phyloP scores from a whole-genome alignment of 2,888 invertebrate species.

The Himalopsyche kuldschensis region DNA sequence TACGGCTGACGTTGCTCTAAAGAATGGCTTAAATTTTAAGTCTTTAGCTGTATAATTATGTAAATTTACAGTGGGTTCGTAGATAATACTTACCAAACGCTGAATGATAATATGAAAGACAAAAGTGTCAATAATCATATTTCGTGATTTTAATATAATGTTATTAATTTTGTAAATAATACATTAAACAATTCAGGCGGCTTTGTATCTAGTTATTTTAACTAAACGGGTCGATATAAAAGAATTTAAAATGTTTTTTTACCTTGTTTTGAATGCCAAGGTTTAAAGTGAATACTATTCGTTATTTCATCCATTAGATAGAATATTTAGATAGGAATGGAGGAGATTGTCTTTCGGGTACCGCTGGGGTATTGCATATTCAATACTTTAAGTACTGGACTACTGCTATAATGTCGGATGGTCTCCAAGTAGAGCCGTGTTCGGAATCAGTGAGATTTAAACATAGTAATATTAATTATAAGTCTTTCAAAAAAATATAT shows the following conservation, averaged over 20 bases:
- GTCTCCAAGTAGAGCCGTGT: constrained; percentile 11
- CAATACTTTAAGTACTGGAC: not conserved
- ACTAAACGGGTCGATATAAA: not conserved
- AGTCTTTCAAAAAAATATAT: constrained; percentile 6
- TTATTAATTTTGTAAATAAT: not conserved
- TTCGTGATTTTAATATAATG: not conserved
- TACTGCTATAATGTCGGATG: not conserved
- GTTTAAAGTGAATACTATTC: not conserved
- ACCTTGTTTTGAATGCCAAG: not conserved
- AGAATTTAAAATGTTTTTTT: not conserved
- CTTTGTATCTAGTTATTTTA: not conserved
- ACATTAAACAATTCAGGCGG: not conserved
- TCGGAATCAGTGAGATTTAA: constrained; percentile 38
- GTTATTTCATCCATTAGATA: not conserved
- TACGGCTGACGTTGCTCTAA: not conserved
- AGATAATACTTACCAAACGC: not conserved
- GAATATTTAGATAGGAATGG: not conserved
- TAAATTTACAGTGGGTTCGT: not conserved
- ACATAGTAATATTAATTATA: constrained; percentile 23
- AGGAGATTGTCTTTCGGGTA: not conserved
- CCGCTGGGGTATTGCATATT: not conserved
- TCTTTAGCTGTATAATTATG: not conserved
- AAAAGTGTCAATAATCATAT: not conserved
- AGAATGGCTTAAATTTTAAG: not conserved
- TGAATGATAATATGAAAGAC: not conserved